Evolutionary conservation across 2,888 invertebrate species (phyloP), one percentile per base, ranked within the genome.

Genomic region (Rhabditoides inermis): DNA sequence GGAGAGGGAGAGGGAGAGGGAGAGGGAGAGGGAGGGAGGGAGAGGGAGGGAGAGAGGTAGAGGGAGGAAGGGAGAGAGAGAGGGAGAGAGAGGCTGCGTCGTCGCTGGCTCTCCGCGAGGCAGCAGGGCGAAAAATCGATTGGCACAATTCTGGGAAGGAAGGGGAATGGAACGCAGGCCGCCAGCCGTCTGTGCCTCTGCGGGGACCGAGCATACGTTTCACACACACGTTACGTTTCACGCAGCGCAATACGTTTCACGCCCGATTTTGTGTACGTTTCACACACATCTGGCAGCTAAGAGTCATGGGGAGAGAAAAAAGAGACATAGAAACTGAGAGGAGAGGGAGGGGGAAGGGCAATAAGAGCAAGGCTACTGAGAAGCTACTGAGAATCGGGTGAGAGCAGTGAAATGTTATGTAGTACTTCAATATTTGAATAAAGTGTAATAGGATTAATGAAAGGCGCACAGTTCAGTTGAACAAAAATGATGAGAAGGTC

Each of bases 1-100:
- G 27, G 50, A n/a, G 46, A 47, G 42, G 32, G 49, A 27, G 26
- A 27, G 28, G 44, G 42, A 20, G 27, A 20, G 37, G 50, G 25
- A 28, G 40, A 28, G 32, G 30, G 40, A 44, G 26, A 36, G 10
- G 42, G 41, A 36, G 23, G 15, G 46, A 51, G 32, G 28, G 39
- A 39, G 39, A 28, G 48, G 37, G 27, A 48, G 28, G 27, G 25
- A 39, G 27, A 39, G 35, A 26, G 39, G 6, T 22, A 25, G 39
- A 47, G 42, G 22, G 44, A 46, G 44, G 36, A 42, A 23, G 39
- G 46, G 4, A 28, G 35, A 39, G 37, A 41, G 32, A 26, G 45
- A 49, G 36, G 46, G 32, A 30, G 30, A 30, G 32, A 37, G 37
- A 30, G 15, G 32, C 32, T 7, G 15, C 10, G n/a, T n/a, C n/a